A percentile compares a stretch with the other conserved stretches of the same genome.
Conservation (phyloP, 64 coral and sea anemone genomes). For the Stichodactyla mertensii region DNA sequence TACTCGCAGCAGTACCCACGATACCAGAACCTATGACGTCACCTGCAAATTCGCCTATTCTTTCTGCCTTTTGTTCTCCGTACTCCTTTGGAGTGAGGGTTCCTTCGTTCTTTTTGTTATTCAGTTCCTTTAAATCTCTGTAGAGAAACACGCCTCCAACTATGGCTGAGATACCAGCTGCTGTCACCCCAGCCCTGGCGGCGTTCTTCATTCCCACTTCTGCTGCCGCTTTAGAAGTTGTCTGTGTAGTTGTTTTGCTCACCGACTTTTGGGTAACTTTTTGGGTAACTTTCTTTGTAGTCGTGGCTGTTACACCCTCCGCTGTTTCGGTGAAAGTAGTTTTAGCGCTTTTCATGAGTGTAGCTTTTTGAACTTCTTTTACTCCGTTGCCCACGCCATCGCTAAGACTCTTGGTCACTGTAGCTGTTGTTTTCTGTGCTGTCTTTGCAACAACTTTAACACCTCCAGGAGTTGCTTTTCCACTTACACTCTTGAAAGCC, state of each 20-base stretch:
- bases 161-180: not conserved
- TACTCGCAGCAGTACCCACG: not conserved
- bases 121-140: not conserved
- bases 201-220: not conserved
- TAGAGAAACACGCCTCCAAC: not conserved
- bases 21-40: not conserved
- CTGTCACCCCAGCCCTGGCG: not conserved
- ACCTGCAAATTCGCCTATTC: not conserved
- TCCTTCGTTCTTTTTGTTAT: not conserved
- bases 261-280: not conserved
- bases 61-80: not conserved
- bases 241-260: not conserved
- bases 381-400: not conserved
- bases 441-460: not conserved
- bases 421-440: not conserved
- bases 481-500: not conserved
- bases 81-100: not conserved
- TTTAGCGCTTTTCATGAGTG: not conserved
- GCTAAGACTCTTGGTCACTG: not conserved
- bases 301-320: not conserved
- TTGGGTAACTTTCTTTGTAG: not conserved
- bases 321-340: not conserved
- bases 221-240: not conserved
- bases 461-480: not conserved
- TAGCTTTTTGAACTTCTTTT: not conserved